Evolutionary conservation across 2,888 invertebrate species (phyloP).

Genomic region (Bimastos eiseni): DNA sequence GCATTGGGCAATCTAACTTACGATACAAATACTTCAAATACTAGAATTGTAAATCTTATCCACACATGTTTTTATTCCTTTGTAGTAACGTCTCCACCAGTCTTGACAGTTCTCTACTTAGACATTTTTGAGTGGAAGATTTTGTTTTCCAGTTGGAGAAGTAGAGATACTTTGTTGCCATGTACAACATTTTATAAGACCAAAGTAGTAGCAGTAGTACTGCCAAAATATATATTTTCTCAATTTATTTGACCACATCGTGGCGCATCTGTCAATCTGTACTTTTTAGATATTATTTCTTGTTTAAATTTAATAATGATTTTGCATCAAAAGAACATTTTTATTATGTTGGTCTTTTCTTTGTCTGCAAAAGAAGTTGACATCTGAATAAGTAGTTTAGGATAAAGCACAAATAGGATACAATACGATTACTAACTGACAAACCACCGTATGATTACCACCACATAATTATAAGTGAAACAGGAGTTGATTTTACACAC

Average conservation of each 20-base stretch:
- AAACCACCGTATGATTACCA: too few species aligned
- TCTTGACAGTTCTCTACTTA: neutral
- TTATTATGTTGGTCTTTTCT: neutral
- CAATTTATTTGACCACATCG: neutral
- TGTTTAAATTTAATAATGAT: neutral
- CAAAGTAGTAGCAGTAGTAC: too few species aligned
- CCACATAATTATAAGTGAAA: too few species aligned
- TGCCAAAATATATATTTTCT: too few species aligned
- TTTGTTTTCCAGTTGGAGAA: neutral
- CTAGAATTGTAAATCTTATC: neutral
- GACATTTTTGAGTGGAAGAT: neutral
- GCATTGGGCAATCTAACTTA: neutral
- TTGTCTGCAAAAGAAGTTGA: neutral
- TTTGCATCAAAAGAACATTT: neutral
- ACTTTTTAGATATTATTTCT: slow-evolving; percentile 9
- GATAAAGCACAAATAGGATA: neutral
- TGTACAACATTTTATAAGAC: neutral
- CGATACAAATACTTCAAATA: neutral
- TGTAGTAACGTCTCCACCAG: neutral
- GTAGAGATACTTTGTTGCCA: neutral
- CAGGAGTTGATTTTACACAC: too few species aligned
- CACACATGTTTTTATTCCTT: neutral
- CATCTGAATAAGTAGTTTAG: neutral
- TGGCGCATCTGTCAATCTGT: neutral
- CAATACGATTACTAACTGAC: neutral